Base-by-base conservation (phyloP, 1,140 invertebrate species). In the Drosophila nigromelanica region DNA sequence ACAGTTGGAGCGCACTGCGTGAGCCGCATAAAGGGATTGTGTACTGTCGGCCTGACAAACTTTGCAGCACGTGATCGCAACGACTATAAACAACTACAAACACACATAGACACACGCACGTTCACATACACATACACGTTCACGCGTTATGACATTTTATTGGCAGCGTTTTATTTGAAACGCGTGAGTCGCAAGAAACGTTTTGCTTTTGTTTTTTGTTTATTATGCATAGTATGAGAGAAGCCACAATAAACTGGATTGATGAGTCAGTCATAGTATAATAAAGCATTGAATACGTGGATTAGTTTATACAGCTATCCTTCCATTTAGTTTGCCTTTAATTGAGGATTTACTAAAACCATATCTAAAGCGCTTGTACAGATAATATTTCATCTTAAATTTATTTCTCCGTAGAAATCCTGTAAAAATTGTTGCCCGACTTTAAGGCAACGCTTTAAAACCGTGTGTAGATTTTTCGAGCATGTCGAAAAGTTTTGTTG, bases 131-230 rank as follows among this genome's bases (percentile, higher is more conserved):
- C 50, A 87, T 52, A 76, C 82, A 86, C 78, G 82, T 87, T 67
- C 63, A 18, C 72, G 73, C 67, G 72, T 50, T 86, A 76, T 79
- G 82, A 79, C 78, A 82, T 86, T 86, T 86, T 86, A 87, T 87
- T 89, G 82, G 79, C 82, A 76, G 83, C 78, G 63, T 75, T 87
- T 87, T 89, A 87, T 87, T 82, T 67, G 82, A 71, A 87, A 73
- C 68, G 78, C 82, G 83, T 87, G 82, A 89, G 78, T 66, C 63
- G 78, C 82, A 71, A 59, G 64, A 54, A 54, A 60, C 42, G 40
- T 54, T 68, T 42, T 72, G 54, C 33, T 42, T 43, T 73, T 60
- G 50, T 48, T 56, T 37, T 24, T 52, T 59, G 55, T 52, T 60
- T 70, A 62, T 63, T 70, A 52, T 73, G 55, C 70, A 68, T 48